These are phyloP conservation scores for Cyanoliseus patagonus DNA, from an alignment of 2,113 vertebrate genomes.

Conservation along the genomic window DNA sequence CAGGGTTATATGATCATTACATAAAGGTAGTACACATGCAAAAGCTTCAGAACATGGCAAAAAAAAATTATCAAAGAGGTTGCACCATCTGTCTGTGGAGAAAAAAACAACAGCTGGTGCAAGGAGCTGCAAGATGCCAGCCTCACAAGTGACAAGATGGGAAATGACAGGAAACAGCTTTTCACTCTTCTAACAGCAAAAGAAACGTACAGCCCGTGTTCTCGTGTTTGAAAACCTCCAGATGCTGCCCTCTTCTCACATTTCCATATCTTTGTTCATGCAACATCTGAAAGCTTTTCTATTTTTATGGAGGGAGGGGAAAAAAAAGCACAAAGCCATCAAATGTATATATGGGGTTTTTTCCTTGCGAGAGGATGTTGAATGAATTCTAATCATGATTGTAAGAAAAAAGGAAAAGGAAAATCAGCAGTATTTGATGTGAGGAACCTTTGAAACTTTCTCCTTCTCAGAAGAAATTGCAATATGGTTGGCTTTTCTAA, in stretches of 20 bases:
- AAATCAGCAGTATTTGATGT: constrained; percentile 47
- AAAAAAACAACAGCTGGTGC: constrained; percentile 87
- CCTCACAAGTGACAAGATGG: constrained; percentile 93
- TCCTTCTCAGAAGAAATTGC: constrained; percentile 4
- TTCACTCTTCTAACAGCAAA: constrained; percentile 82
- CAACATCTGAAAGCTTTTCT: constrained; percentile 77
- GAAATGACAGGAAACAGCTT: constrained; percentile 97
- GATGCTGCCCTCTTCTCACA: constrained; percentile 84
- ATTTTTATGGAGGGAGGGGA: constrained; percentile 56
- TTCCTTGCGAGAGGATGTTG: constrained; percentile 17
- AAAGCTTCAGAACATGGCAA: constrained; percentile 55
- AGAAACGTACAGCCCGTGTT: constrained; percentile 78
- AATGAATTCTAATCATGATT: constrained; percentile 64
- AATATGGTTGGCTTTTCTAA: not conserved
- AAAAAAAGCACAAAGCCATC: constrained; percentile 69
- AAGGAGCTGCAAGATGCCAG: constrained; percentile 90
- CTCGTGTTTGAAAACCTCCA: constrained; percentile 87
- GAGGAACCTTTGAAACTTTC: constrained; percentile 59
- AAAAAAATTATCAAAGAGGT: constrained; percentile 78
- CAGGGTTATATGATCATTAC: constrained; percentile 56
- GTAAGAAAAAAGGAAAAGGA: constrained; percentile 3
- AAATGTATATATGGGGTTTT: constrained; percentile 27
- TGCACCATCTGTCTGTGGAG: constrained; percentile 89
- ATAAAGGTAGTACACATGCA: constrained; percentile 63
- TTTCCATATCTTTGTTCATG: constrained; percentile 83